Percentiles rank a stretch among this genome's conserved stretches.
phyloP scores from a whole-genome alignment of 2,888 invertebrate genomes.

The Patella depressa region DNA sequence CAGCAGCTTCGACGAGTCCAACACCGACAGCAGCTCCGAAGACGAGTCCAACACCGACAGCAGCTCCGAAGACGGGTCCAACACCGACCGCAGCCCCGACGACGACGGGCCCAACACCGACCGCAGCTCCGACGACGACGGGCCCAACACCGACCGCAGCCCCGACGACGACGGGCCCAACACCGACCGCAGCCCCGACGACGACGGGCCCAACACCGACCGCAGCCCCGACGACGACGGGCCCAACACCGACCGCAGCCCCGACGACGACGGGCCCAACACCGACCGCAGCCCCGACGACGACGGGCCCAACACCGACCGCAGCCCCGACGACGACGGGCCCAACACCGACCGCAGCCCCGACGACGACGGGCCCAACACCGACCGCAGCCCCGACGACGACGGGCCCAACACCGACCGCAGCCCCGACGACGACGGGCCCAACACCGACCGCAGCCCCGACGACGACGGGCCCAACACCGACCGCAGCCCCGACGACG shows the following conservation, averaged over 20 bases:
- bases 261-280: too few species aligned
- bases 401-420: too few species aligned
- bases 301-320: too few species aligned
- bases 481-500: background rate
- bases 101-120: background rate
- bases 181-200: background rate
- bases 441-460: slow-evolving; percentile 1
- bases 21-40: background rate
- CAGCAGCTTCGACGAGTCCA: too few species aligned
- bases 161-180: background rate
- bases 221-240: too few species aligned
- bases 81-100: background rate
- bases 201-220: too few species aligned
- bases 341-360: too few species aligned
- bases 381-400: too few species aligned
- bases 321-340: too few species aligned
- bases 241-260: too few species aligned
- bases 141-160: background rate
- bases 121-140: background rate
- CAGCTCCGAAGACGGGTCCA: background rate
- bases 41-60: background rate
- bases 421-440: background rate
- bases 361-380: too few species aligned
- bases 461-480: background rate
- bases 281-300: too few species aligned